Evolutionary conservation across 2,888 invertebrate species (phyloP).

Genomic region (Odontomyia ornata): DNA sequence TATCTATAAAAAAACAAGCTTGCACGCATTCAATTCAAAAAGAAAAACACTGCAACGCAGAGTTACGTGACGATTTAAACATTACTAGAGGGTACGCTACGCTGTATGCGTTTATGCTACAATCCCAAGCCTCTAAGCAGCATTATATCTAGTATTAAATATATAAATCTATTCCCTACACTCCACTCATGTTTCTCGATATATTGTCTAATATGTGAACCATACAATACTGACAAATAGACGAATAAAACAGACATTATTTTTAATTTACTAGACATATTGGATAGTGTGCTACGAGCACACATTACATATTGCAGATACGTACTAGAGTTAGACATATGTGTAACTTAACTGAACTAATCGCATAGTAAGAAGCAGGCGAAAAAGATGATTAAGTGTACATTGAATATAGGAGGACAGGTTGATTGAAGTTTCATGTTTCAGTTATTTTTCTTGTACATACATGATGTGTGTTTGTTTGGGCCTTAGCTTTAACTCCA

Average conservation of each 20-base stretch:
- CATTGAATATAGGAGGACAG: conserved; percentile 34
- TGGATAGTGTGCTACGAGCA: conserved; percentile 18
- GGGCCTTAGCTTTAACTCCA: background rate
- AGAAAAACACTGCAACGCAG: background rate
- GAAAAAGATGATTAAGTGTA: conserved; percentile 32
- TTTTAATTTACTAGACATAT: conserved; percentile 36
- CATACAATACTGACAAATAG: conserved; percentile 11
- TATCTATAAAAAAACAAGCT: too few relatives aligned
- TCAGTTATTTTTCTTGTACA: conserved; percentile 2
- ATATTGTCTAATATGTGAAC: background rate
- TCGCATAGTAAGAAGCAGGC: background rate
- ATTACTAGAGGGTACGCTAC: conserved; percentile 29
- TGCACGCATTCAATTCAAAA: conserved; percentile 2
- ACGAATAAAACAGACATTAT: conserved; percentile 38
- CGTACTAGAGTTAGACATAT: background rate
- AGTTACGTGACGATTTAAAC: conserved; percentile 30
- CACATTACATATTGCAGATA: background rate
- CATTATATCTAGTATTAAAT: background rate
- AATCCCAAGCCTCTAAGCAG: background rate
- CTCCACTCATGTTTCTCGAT: background rate
- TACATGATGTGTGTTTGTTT: background rate
- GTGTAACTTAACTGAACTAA: background rate
- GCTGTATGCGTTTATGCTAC: background rate
- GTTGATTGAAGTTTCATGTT: conserved; percentile 41
- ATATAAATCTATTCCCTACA: background rate